These are phyloP conservation scores for Caenorhabditis japonica DNA, from an alignment of 2,888 invertebrate species.

Conservation along the genomic window DNA sequence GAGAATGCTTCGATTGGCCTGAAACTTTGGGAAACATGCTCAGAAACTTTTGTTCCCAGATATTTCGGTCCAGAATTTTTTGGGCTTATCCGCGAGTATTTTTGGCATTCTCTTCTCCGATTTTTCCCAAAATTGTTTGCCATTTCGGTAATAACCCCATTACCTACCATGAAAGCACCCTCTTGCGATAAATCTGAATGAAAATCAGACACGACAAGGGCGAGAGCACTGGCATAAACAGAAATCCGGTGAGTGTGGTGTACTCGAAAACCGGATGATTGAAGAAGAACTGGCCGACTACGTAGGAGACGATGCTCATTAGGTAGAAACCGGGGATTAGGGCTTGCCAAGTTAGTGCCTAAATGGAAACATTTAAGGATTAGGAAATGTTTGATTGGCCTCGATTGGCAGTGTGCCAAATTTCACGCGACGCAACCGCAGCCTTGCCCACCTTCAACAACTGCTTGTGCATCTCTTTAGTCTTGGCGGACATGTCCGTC, in stretches of 20 bases:
- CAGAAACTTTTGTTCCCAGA: too few relatives aligned
- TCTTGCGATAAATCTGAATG: conserved; percentile 28
- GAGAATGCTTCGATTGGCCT: too few relatives aligned
- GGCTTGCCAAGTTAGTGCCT: conserved; percentile 49
- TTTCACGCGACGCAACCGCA: too few relatives aligned
- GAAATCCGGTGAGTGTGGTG: conserved; percentile 33
- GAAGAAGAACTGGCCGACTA: conserved; percentile 31
- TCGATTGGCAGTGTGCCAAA: too few relatives aligned
- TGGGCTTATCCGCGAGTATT: too few relatives aligned
- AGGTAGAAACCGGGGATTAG: conserved; percentile 34
- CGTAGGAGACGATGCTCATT: conserved; percentile 30
- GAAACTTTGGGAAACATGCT: too few relatives aligned
- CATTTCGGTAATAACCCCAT: too few relatives aligned
- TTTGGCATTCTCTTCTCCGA: too few relatives aligned
- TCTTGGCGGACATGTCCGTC: conserved; percentile 36
- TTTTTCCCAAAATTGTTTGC: neutral
- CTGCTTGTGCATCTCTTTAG: conserved; percentile 45
- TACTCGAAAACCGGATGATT: conserved; percentile 38
- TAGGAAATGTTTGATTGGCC: too few relatives aligned
- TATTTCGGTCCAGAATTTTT: too few relatives aligned
- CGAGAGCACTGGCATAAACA: conserved; percentile 46
- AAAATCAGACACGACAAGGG: conserved; percentile 33
- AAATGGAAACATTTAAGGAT: neutral
- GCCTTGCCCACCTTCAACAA: conserved; percentile 30
- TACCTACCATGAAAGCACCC: conserved; percentile 26